Conservation (phyloP, 92 coral and sea anemone genomes). For the Parazoanthus atlanticus region DNA sequence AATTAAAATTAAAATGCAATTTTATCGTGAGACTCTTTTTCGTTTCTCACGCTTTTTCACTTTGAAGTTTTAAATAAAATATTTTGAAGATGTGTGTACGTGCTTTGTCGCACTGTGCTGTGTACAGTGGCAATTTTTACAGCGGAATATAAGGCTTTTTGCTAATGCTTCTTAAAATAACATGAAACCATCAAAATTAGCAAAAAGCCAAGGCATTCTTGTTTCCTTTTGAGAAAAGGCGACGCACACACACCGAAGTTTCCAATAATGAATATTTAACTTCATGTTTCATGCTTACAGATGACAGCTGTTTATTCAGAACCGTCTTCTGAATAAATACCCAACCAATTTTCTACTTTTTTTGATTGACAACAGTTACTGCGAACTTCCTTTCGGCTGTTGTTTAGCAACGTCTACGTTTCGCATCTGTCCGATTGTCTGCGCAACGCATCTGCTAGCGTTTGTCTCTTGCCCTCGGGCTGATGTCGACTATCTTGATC, state of each 20-base stretch:
- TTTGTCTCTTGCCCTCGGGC: background rate
- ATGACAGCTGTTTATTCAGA: conserved; percentile 28
- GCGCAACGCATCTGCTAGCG: background rate
- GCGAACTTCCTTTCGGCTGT: background rate
- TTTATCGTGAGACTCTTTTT: background rate
- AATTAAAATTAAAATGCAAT: conserved; percentile 20
- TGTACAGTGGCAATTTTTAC: background rate
- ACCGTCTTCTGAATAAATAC: conserved; percentile 25
- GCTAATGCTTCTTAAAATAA: background rate
- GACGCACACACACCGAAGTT: background rate
- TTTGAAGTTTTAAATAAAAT: background rate
- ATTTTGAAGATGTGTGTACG: background rate
- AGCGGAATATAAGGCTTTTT: background rate
- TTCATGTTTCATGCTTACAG: conserved; percentile 2
- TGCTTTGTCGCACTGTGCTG: background rate
- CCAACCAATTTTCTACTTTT: conserved; percentile 2
- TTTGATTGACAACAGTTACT: background rate
- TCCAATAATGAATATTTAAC: background rate
- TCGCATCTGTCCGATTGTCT: background rate
- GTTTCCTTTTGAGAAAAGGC: conserved; percentile 2
- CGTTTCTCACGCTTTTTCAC: conserved; percentile 11
- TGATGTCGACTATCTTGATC: background rate
- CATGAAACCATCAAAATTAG: background rate
- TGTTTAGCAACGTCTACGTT: background rate
- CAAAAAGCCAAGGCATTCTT: background rate